Conservation (phyloP, 2,797 vertebrate species). For the Etheostoma perlongum region DNA sequence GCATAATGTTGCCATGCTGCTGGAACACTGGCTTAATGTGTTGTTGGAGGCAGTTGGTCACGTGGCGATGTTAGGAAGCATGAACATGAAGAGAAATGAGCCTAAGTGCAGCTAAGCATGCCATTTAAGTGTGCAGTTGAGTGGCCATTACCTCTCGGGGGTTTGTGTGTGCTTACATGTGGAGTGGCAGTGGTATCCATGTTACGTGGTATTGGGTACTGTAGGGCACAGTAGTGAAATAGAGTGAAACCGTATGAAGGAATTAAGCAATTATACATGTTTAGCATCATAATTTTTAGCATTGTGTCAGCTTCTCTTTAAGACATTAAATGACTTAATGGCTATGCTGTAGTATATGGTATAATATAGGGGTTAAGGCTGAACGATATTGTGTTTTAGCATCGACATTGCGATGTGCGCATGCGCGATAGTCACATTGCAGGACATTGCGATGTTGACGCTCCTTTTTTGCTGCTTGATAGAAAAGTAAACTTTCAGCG, state of each 20-base stretch:
- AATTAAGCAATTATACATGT: background rate
- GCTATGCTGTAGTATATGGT: background rate
- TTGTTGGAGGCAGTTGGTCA: conserved; percentile 41
- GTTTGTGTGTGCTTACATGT: conserved; percentile 41
- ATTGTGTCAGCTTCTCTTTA: background rate
- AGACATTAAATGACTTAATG: background rate
- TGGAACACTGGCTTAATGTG: conserved; percentile 39
- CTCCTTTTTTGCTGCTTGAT: too few relatives aligned
- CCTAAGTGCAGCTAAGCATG: conserved; percentile 59
- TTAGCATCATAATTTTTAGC: background rate
- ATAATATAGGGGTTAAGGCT: too few relatives aligned
- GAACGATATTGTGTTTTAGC: too few relatives aligned
- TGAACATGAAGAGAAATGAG: conserved; percentile 44
- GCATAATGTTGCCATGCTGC: conserved; percentile 6
- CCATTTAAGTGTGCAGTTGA: conserved; percentile 58
- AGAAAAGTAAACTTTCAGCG: too few relatives aligned
- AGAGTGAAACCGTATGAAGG: background rate
- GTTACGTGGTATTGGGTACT: background rate
- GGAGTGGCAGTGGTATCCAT: conserved; percentile 26
- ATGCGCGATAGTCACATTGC: too few relatives aligned
- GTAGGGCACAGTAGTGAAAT: background rate
- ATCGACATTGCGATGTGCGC: too few relatives aligned
- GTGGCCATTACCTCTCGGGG: conserved; percentile 49
- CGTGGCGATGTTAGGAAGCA: conserved; percentile 20
- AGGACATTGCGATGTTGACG: too few relatives aligned